Percentiles rank a stretch among this genome's conserved stretches.
These are phyloP conservation scores for Gasterosteus nipponicus DNA, from an alignment of 2,113 vertebrate species.

Conservation along the genomic window DNA sequence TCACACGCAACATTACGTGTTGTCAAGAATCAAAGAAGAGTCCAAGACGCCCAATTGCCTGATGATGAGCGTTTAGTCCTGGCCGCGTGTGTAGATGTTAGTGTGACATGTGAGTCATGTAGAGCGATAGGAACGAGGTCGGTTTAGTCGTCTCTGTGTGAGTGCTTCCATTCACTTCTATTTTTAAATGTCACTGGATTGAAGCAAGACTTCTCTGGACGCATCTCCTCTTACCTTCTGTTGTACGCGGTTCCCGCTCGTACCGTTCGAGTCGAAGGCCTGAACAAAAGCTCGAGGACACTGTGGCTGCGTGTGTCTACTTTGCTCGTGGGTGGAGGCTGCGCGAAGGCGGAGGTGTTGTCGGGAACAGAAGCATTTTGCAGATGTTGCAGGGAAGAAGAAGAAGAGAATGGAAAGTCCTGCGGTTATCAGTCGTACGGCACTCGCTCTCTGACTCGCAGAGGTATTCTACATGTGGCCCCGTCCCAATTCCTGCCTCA, in stretches of 20 bases:
- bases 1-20: conserved; percentile 16
- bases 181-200: conserved; percentile 33
- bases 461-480: conserved; percentile 77
- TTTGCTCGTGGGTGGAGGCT: conserved; percentile 64
- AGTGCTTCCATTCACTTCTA: conserved; percentile 13
- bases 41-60: conserved; percentile 43
- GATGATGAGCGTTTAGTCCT: conserved; percentile 55
- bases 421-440: conserved; percentile 82
- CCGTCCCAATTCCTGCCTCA: conserved; percentile 41
- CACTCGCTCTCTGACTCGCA: conserved; percentile 63
- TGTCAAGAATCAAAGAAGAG: conserved; percentile 26
- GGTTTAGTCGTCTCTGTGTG: conserved; percentile 22
- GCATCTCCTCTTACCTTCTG: conserved; percentile 9
- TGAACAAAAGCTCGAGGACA: conserved; percentile 62
- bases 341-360: conserved; percentile 77
- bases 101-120: conserved; percentile 61
- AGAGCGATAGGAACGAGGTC: conserved; percentile 21
- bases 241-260: conserved; percentile 33
- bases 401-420: conserved; percentile 85
- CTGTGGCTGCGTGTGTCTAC: conserved; percentile 53
- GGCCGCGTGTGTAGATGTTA: conserved; percentile 43
- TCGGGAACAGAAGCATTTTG: conserved; percentile 83
- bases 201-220: conserved; percentile 13
- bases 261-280: conserved; percentile 52
- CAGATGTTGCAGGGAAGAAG: conserved; percentile 86